A percentile compares a stretch with the other conserved stretches of the same genome.
phyloP scores from a whole-genome alignment of 2,888 invertebrate genomes.

The Epistrophe grossulariae region DNA sequence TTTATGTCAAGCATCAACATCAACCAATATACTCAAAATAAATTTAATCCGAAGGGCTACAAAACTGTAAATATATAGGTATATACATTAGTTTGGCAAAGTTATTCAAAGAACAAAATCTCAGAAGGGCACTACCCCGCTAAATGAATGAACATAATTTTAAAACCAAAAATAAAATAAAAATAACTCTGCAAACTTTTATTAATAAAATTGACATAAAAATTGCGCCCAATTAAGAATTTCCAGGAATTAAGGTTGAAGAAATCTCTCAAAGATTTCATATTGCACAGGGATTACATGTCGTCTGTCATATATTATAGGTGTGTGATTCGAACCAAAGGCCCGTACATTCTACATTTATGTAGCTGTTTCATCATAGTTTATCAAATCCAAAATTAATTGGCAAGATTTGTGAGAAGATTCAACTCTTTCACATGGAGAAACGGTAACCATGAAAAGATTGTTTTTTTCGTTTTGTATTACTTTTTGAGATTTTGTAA shows the following conservation, averaged over 20 bases:
- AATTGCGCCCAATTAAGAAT: slow-evolving; percentile 73
- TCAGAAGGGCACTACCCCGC: background rate
- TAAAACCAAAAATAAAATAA: background rate
- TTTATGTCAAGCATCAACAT: background rate
- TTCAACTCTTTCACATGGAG: slow-evolving; percentile 31
- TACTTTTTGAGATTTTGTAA: background rate
- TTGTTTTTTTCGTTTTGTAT: slow-evolving; percentile 8
- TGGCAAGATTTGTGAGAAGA: slow-evolving; percentile 64
- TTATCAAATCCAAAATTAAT: slow-evolving; percentile 73
- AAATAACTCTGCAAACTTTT: slow-evolving; percentile 12
- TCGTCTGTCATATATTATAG: background rate
- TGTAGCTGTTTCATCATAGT: slow-evolving; percentile 61
- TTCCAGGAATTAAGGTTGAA: slow-evolving; percentile 74
- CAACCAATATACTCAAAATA: background rate
- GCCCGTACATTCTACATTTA: slow-evolving; percentile 24
- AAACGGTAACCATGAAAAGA: slow-evolving; percentile 22
- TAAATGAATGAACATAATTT: too few species aligned
- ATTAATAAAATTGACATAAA: slow-evolving; percentile 66
- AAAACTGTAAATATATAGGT: background rate
- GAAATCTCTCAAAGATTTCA: slow-evolving; percentile 35
- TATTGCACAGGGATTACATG: background rate
- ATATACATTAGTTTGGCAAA: background rate
- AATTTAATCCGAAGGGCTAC: background rate
- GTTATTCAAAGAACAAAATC: background rate
- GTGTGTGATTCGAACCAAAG: background rate